Percentiles rank a stretch among this genome's conserved stretches.
phyloP scores from a whole-genome alignment of 92 coral and sea anemone genomes.

The Nematostella vectensis region DNA sequence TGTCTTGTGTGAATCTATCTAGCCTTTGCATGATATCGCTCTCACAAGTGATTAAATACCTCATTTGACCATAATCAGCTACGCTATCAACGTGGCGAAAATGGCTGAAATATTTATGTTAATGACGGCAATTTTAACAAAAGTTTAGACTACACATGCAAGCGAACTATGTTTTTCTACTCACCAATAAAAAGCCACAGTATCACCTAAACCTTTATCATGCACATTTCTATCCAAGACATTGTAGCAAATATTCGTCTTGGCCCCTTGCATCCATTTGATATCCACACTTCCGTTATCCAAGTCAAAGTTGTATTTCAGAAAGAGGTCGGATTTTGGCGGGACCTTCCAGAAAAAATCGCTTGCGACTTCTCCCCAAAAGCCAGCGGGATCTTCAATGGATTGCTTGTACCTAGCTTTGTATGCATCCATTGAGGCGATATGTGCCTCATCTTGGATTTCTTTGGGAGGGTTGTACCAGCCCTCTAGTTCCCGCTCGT shows the following conservation, averaged over 20 bases:
- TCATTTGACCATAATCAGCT: too few species aligned
- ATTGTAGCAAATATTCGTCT: slow-evolving; percentile 90
- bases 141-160: not conserved
- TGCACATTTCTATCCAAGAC: slow-evolving; percentile 86
- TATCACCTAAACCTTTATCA: slow-evolving; percentile 64
- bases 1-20: too few species aligned
- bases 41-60: too few species aligned
- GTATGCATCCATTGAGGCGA: slow-evolving; percentile 74
- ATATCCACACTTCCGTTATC: slow-evolving; percentile 51
- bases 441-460: slow-evolving; percentile 65
- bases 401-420: slow-evolving; percentile 71
- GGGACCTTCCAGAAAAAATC: slow-evolving; percentile 85
- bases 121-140: not conserved
- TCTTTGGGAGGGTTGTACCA: slow-evolving; percentile 74
- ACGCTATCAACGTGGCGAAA: not conserved
- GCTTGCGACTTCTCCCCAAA: slow-evolving; percentile 84
- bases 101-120: not conserved
- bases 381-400: slow-evolving; percentile 82
- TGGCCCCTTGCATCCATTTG: slow-evolving; percentile 98
- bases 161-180: slow-evolving; percentile 3
- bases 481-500: slow-evolving; percentile 58
- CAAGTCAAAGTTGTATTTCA: slow-evolving; percentile 75
- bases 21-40: too few species aligned
- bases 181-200: slow-evolving; percentile 90
- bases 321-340: slow-evolving; percentile 58